Evolutionary conservation across 53 echinoderm and acorn worm genomes (phyloP), one percentile per base, ranked within the genome.

Genomic region (Astropecten irregularis): DNA sequence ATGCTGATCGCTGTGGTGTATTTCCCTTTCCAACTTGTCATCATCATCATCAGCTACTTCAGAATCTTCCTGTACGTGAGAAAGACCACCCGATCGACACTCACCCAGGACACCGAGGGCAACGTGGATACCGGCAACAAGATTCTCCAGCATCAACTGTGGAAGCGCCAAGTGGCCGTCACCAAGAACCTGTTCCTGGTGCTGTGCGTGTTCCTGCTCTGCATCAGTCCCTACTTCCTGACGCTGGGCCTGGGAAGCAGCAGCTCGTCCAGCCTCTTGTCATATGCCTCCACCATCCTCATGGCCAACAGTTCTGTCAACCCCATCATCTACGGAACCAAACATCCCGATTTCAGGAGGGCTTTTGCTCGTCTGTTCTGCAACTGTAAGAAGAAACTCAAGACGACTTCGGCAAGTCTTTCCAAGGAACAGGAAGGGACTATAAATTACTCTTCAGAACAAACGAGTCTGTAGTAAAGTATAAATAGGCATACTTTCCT

Each of bases 311-410:
- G 86, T 40, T 61, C 52, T 29, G 55, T 85, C 66, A 85, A 85
- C 48, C 85, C 85, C 9, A 8, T 85, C 65, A 85, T 85, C 49
- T 85, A 85, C 74, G 64, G 49, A 7, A 63, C 74, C 0, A 64
- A 61, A 65, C 85, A 85, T 63, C 85, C 85, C 6, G 64, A 85
- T 10, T 85, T 85, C 37, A 58, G 46, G 59, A 30, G 40, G 61
- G 77, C 31, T 3, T 77, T 77, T 27, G 40, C 26, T 23, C 29
- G 18, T 20, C 4, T 44, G 42, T 21, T 59, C 1, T 15, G 32
- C 13, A 52, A 53, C 6, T 23, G 61, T 8, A 29, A 26, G 34
- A 33, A 33, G 13, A 33, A 33, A n/a, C n/a, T n/a, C n/a, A n/a
- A n/a, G n/a, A n/a, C n/a, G n/a, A n/a, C n/a, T n/a, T n/a, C n/a